These are phyloP conservation scores for Hirudinaria manillensis DNA, from an alignment of 2,888 invertebrate species.

Conservation along the genomic window DNA sequence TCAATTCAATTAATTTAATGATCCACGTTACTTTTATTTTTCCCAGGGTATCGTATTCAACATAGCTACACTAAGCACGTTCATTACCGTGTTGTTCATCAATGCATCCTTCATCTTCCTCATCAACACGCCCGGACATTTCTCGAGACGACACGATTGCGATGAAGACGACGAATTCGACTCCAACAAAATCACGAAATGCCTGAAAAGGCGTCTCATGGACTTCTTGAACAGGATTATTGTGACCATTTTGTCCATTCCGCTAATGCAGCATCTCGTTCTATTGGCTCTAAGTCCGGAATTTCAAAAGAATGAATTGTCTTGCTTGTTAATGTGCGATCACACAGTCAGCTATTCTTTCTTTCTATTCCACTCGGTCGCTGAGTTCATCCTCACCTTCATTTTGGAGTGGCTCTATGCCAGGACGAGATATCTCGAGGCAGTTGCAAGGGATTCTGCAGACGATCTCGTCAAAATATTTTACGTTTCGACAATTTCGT, in stretches of 20 bases:
- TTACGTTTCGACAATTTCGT: background rate
- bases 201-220: background rate
- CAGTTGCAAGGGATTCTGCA: background rate
- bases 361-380: background rate
- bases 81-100: background rate
- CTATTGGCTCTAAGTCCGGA: background rate
- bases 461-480: conserved; percentile 1
- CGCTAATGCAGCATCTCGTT: background rate
- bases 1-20: too few relatives aligned
- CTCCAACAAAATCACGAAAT: background rate
- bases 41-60: background rate
- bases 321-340: background rate
- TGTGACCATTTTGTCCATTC: background rate
- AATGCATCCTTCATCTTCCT: conserved; percentile 1
- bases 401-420: background rate
- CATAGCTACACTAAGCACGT: background rate
- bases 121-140: background rate
- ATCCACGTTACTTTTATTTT: background rate
- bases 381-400: background rate
- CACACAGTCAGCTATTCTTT: background rate
- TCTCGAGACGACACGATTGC: too few relatives aligned
- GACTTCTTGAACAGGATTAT: background rate
- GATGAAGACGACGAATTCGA: background rate
- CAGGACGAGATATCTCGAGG: background rate
- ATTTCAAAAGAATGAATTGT: background rate